phyloP scores from a whole-genome alignment of 2,797 vertebrate species.

The Fistularia tabacaria region DNA sequence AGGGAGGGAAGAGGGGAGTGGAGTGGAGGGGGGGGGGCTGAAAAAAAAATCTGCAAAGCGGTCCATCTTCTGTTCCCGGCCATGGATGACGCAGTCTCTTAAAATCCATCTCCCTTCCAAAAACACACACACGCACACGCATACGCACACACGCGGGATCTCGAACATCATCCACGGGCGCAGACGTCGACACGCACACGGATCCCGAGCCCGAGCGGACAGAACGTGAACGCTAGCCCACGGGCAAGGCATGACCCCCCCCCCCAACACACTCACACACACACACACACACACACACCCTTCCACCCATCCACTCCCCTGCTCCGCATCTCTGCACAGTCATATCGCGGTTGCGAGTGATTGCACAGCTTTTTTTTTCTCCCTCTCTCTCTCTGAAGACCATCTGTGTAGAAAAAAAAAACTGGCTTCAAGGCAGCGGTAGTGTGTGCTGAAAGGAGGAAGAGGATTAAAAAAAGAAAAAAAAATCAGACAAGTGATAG shows the following conservation, averaged over 20 bases:
- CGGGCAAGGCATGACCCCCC: constrained; percentile 35
- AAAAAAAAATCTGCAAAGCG: constrained; percentile 48
- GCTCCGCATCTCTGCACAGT: constrained; percentile 44
- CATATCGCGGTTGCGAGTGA: constrained; percentile 32
- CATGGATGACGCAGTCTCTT: constrained; percentile 61
- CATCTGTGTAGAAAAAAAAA: constrained; percentile 37
- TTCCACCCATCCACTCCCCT: constrained; percentile 23
- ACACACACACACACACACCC: too few species aligned
- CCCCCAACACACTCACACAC: neutral
- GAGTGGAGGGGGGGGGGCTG: too few species aligned
- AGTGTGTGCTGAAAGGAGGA: too few species aligned
- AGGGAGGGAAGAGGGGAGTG: too few species aligned
- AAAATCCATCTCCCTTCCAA: constrained; percentile 36
- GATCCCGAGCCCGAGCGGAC: constrained; percentile 20
- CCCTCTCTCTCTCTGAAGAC: constrained; percentile 14
- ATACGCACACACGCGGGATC: constrained; percentile 20
- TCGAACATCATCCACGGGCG: constrained; percentile 4
- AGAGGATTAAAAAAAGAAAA: too few species aligned
- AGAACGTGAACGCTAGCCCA: constrained; percentile 31
- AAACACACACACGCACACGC: neutral
- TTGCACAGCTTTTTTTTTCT: constrained; percentile 35
- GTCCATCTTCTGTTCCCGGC: constrained; percentile 44
- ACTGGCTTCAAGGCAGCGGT: constrained; percentile 20
- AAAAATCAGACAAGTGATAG: too few species aligned
- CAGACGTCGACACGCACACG: too few species aligned